Evolutionary conservation across 2,888 invertebrate genomes (phyloP), one percentile per base, ranked within the genome.

Genomic region (Aspidiotus destructor): DNA sequence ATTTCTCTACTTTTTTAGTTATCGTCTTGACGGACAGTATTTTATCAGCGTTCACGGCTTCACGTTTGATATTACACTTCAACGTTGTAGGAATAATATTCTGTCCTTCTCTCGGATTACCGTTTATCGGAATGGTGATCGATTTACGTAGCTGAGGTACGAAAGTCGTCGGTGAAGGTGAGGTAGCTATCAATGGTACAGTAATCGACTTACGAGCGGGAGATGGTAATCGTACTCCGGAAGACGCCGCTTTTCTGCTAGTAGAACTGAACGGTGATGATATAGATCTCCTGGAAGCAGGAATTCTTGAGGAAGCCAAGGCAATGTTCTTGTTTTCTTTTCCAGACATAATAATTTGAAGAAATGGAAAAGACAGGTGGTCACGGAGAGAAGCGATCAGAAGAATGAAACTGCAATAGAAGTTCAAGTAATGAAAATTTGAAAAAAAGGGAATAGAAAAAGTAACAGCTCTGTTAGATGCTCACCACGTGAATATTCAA

Each of bases 201-300:
- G 67, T 58, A 48, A 67, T 67, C 10, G 67, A 67, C 57, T 48
- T 67, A 67, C 67, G 67, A 48, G 67, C 67, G 2, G 67, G 67
- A 60, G 67, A 67, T 15, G 67, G 67, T 52, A 67, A 60, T 41
- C 67, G 44, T 9, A 67, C 67, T 28, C 67, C 67, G 52, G 67
- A 67, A 40, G 67, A 67, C n/a, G 67, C 58, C 48, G 67, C 58
- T 44, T 58, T 67, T 41, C 60, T 67, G n/a, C 48, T 67, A n/a
- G 52, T 16, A 28, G 58, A 42, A 60, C 57, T 67, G n/a, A 67
- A 67, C 48, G 67, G 67, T 48, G 67, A 58, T 17, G 67, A 67
- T 11, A 67, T 52, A 2, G 67, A 67, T 17, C 41, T 67, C 7
- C 67, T 48, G 28, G 28, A 28, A 3, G 28, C 28, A 10, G 67